Evolutionary conservation across 2,888 invertebrate species (phyloP), one percentile per base, ranked within the genome.

Genomic region (Elysia crispata): DNA sequence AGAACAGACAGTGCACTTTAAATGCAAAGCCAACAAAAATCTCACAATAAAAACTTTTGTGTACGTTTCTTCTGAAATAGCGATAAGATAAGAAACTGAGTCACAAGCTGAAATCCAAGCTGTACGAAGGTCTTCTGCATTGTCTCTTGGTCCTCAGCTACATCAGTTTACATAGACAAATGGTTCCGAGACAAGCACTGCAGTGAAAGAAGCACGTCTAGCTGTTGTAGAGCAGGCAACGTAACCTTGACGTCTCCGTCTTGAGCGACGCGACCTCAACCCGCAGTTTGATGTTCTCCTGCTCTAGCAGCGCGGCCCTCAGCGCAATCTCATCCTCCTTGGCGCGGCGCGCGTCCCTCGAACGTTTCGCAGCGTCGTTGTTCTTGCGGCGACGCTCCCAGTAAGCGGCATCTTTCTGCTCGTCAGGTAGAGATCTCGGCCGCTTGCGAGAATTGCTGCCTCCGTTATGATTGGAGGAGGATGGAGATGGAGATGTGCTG

Each of bases 331-430:
- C 97, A 85, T 98, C 97, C 91, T 98, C 98, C 87, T 98, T 96
- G 66, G 96, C 95, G 86, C 97, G 94, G 81, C 98, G 94, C 0
- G 97, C 95, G 89, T 98, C 98, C 1, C 98, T 94, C 0, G 97
- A 98, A 86, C 97, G 94, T 92, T 98, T 98, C 0, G 98, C 98
- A 0, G 98, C 98, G 83, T 95, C 96, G 91, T 98, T 98, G 92
- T 98, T 98, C 90, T 97, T 96, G 84, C 96, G 94, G 15, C 98
- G 93, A 79, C 97, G 94, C 87, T 96, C 97, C 93, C 95, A 95
- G 90, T 98, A 98, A 0, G 95, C 95, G 1, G 96, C 95, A 90
- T 97, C 97, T 87, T 96, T 94, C 78, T 91, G 87, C 8, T 90
- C 89, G 30, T 92, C 92, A 3, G 81, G 83, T 6, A 83, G 60